Evolutionary conservation across 2,113 vertebrate species (phyloP).

Genomic region (Passer domesticus): DNA sequence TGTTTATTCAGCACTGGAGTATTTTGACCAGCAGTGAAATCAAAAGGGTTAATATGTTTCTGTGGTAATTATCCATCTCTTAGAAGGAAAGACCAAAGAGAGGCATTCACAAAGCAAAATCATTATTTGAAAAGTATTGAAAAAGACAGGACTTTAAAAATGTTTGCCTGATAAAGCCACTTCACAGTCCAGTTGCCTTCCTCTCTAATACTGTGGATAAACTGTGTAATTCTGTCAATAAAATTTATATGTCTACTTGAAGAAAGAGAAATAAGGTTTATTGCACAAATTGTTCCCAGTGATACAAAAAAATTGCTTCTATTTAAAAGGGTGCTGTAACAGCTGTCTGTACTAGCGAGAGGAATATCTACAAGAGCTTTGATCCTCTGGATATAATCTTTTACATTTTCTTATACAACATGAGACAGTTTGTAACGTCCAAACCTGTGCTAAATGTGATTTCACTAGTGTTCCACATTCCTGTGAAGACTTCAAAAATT

Average conservation of each 20-base stretch:
- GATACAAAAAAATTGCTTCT: not conserved
- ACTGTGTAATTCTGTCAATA: not conserved
- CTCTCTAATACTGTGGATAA: not conserved
- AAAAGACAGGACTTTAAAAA: not conserved
- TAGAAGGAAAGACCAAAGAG: not conserved
- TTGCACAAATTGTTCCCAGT: not conserved
- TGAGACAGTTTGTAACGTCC: not conserved
- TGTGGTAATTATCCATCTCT: not conserved
- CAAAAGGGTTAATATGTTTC: not conserved
- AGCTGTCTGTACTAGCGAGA: fast-evolving
- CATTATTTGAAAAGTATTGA: not conserved
- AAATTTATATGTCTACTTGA: not conserved
- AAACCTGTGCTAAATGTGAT: not conserved
- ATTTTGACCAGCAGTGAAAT: not conserved
- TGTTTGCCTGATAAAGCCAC: not conserved
- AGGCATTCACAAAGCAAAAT: not conserved
- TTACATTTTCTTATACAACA: not conserved
- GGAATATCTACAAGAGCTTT: not conserved
- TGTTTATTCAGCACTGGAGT: not conserved
- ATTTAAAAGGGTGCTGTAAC: not conserved
- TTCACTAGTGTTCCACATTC: not conserved
- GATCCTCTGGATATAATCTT: not conserved
- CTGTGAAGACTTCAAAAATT: not conserved
- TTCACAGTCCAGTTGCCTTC: not conserved
- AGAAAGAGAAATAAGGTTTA: not conserved